These are phyloP conservation scores for Anarhynchus alexandrinus DNA, from an alignment of 2,113 vertebrate genomes.

Conservation along the genomic window DNA sequence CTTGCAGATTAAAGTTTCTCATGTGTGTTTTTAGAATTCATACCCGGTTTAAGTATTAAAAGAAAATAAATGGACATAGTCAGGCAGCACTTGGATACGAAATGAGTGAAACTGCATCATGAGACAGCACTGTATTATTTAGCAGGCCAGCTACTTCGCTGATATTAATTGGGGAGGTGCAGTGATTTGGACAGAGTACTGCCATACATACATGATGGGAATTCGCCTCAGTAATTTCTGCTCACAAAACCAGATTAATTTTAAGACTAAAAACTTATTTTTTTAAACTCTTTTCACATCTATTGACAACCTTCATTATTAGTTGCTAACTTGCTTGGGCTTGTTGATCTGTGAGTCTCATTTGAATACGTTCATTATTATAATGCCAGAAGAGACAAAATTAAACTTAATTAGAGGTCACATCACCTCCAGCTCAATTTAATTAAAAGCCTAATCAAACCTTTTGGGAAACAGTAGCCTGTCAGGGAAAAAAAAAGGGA, in stretches of 20 bases:
- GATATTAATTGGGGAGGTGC: background rate
- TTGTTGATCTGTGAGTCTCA: slow-evolving; percentile 34
- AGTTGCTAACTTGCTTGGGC: slow-evolving; percentile 42
- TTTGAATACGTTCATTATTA: slow-evolving; percentile 67
- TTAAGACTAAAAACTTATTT: background rate
- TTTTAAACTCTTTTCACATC: background rate
- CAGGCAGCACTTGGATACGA: background rate
- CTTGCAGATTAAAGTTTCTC: background rate
- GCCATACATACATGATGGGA: background rate
- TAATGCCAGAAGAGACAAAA: slow-evolving; percentile 56
- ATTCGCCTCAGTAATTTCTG: background rate
- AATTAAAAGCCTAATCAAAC: slow-evolving; percentile 72
- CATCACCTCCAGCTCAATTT: slow-evolving; percentile 58
- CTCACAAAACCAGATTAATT: background rate
- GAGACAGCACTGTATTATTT: background rate
- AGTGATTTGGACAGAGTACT: background rate
- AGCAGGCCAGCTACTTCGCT: background rate
- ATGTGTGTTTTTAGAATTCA: background rate
- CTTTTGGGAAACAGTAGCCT: slow-evolving; percentile 51
- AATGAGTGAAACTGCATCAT: background rate
- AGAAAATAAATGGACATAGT: background rate
- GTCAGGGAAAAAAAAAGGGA: slow-evolving; percentile 25
- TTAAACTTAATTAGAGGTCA: slow-evolving; percentile 72
- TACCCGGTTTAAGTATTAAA: background rate
- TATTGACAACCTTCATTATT: slow-evolving; percentile 51